Percentiles rank a stretch among this genome's conserved stretches.
Conservation (phyloP, 2,797 vertebrate genomes). For the Margarornis squamiger region DNA sequence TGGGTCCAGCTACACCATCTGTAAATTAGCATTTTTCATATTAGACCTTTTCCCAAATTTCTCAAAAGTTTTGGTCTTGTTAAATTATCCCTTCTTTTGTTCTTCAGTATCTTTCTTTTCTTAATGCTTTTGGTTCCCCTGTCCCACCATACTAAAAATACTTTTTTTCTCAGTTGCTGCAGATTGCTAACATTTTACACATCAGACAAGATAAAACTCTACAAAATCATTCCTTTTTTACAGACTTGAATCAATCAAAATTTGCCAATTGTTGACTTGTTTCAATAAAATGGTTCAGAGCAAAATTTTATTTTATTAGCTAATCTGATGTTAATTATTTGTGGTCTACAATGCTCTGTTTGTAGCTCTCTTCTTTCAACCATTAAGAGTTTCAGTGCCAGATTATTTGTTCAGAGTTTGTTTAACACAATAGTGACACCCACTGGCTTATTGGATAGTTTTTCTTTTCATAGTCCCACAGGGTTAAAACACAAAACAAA, state of each 20-base stretch:
- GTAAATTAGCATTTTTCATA: not conserved
- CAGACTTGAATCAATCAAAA: not conserved
- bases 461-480: not conserved
- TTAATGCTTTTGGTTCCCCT: not conserved
- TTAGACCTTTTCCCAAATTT: not conserved
- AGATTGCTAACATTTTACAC: not conserved
- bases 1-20: not conserved
- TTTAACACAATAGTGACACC: slow-evolving; percentile 50
- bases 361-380: not conserved
- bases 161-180: not conserved
- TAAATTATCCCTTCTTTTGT: not conserved
- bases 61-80: not conserved
- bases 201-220: not conserved
- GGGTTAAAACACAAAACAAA: not conserved
- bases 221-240: not conserved
- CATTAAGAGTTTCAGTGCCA: not conserved
- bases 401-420: not conserved
- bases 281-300: not conserved
- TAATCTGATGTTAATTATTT: not conserved
- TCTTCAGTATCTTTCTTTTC: not conserved
- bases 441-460: slow-evolving; percentile 12
- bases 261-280: not conserved
- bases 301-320: not conserved
- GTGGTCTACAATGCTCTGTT: not conserved
- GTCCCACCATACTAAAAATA: not conserved